Evolutionary conservation across 1,140 invertebrate genomes (phyloP), one percentile per base, ranked within the genome.

Genomic region (Drosophila arawakana): DNA sequence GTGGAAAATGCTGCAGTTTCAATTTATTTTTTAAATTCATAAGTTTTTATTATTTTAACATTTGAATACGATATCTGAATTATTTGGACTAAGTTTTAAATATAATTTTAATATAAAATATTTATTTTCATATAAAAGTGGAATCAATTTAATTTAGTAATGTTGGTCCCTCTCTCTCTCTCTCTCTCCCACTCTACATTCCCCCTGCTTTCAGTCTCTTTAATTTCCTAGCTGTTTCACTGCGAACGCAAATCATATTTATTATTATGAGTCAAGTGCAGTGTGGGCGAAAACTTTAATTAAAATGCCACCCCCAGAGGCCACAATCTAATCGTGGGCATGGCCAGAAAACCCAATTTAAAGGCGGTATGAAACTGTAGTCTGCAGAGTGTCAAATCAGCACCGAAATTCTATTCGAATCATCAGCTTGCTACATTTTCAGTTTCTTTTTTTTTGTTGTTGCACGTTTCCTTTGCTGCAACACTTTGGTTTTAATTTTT

Each of bases 241-340:
- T 50, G 46, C 60, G 41, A 34, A 47, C 68, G 55, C 68, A 72
- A 76, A 76, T 76, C 60, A 66, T 71, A 76, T 72, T 71, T 76
- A 72, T 72, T 61, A 69, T 74, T 60, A 52, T 49, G 60, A 76
- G 59, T 70, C 67, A 59, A 72, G 55, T 72, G 73, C 73, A 65
- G 37, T 46, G 73, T 21, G 60, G 52, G 46, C 43, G 55, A 3
- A 57, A 63, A 65, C 72, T 76, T 76, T 76, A 76, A 76, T 76
- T 76, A 76, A 76, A 76, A 68, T 76, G 73, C 73, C 68, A 71
- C 68, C 55, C 59, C 73, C 68, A 61, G 46, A 18, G 61, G 59
- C 68, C 60, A 55, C 52, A 41, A 44, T 46, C 52, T 62, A 63
- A 74, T 71, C 63, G 46, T 59, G 59, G 63, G 49, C 63, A 9